Evolutionary conservation across 2,888 invertebrate genomes (phyloP), one percentile per base, ranked within the genome.

Genomic region (Sylvicola cinctus): DNA sequence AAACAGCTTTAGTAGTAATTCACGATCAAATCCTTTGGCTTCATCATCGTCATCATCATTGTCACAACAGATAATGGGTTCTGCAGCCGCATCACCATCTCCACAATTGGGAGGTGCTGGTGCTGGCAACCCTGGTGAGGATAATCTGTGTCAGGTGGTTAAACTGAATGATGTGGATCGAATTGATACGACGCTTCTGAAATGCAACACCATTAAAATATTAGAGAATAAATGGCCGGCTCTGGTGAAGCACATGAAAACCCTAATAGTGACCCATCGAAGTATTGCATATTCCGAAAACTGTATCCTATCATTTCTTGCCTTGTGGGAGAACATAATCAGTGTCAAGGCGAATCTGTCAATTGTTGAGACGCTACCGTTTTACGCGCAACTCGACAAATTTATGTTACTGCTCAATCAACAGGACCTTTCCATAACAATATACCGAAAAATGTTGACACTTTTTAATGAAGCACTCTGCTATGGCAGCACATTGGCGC

Each of bases 331-430:
- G 51, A 78, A 80, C 42, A 81, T 85, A 13, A 85, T 88, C 49
- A 84, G 85, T 35, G 84, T 87, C 1, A 83, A 81, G 59, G 83
- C 85, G 15, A 87, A 87, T 61, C 66, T 88, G 35, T 84, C 85
- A 29, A 77, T 87, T 17, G 76, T 83, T 41, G 85, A 87, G 50
- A 87, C 84, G 1, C 78, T 85, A 52, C 78, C 83, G 3, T 88
- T 85, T 54, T 84, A 85, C 52, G 76, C 79, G 2, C 78, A 84
- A 49, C 56, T 87, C 43, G 79, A 84, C 45, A 71, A 74, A 46
- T 79, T 87, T 55, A 78, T 81, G 11, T 67, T 74, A 38, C 59
- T 77, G 39, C 54, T 79, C 36, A 62, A 72, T 30, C 74, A 69
- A 50, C 71, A 68, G 36, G 63, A 70, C 43, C 60, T 87, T n/a